phyloP scores from a whole-genome alignment of 2,797 vertebrate genomes.

The Brachyalestes nurse region DNA sequence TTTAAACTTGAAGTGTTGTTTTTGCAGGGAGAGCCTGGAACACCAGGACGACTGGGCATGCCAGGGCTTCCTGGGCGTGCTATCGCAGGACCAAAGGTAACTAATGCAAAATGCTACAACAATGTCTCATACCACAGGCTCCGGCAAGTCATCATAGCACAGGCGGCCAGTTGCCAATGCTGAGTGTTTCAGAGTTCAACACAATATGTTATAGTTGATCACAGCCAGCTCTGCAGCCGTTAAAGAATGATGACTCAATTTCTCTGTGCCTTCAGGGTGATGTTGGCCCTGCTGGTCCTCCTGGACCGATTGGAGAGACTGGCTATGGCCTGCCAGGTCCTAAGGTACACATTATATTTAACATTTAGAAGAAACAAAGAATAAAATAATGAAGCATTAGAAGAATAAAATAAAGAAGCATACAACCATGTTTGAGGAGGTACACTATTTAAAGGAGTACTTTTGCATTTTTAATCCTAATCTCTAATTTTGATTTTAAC shows the following conservation, averaged over 20 bases:
- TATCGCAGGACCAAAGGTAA: slow-evolving; percentile 89
- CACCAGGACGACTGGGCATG: slow-evolving; percentile 82
- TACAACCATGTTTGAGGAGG: background rate
- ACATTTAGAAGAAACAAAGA: background rate
- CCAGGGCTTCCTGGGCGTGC: slow-evolving; percentile 85
- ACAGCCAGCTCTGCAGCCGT: slow-evolving; percentile 12
- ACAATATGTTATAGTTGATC: slow-evolving; percentile 37
- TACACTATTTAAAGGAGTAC: background rate
- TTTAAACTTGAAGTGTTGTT: slow-evolving; percentile 21
- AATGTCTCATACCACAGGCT: slow-evolving; percentile 42
- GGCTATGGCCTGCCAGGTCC: slow-evolving; percentile 89
- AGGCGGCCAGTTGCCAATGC: slow-evolving; percentile 34
- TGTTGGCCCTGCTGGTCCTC: slow-evolving; percentile 80
- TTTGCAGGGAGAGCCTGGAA: slow-evolving; percentile 87
- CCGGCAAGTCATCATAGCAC: slow-evolving; percentile 47
- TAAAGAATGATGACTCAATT: slow-evolving; percentile 44
- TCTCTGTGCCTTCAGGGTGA: slow-evolving; percentile 80
- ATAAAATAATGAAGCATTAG: background rate
- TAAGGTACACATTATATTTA: slow-evolving; percentile 80
- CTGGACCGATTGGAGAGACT: slow-evolving; percentile 85
- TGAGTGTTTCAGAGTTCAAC: slow-evolving; percentile 24
- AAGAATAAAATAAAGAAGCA: background rate
- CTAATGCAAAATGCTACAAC: slow-evolving; percentile 42
- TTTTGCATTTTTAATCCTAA: background rate
- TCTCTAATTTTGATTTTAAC: background rate